Base-by-base conservation (phyloP, 2,113 vertebrate species). In the Alethe castanea region DNA sequence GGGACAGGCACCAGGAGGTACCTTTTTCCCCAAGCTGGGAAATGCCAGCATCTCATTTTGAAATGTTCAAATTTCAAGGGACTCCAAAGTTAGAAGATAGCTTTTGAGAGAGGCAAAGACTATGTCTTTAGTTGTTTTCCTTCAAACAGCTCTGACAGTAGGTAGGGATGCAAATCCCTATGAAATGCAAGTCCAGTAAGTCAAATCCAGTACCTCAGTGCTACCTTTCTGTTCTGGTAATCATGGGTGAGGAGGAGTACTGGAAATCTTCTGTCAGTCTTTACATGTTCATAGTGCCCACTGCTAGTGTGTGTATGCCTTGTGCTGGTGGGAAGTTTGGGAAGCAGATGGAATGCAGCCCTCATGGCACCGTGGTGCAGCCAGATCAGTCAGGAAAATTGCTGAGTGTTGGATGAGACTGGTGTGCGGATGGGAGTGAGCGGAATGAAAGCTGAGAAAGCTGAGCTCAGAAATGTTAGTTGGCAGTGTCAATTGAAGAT, bases 221-320 rank as follows among this genome's bases (percentile, higher is more conserved):
- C 44, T 40, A 1, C 12, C 8, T 50, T 79, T 31, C 60, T 89
- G 8, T 36, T 77, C 45, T 70, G 42, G 29, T 79, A 48, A 15
- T 36, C 6, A 0, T 25, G 23, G 60, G 8, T 15, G 36, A 10
- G 28, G 6, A 26, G 48, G 5, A 77, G 14, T n/a, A 50, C 28
- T 66, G n/a, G 18, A 77, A 38, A 24, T 61, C n/a, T 47, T 74
- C 40, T 57, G 9, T 56, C 29, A 31, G 1, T 53, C 45, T 73
- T 72, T n/a, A 22, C 4, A 0, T 65, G 24, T n/a, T 57, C 0
- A 0, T 69, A 33, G 23, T 35, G 7, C 44, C 14, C 14, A 10
- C 7, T 26, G 36, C 3, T 57, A 15, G 6, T 11, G 19, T 14
- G 24, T 33, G 10, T 10, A 3, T 53, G 24, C 31, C 56, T 31